Evolutionary conservation across 2,888 invertebrate genomes (phyloP), one percentile per base, ranked within the genome.

Genomic region (Rhingia rostrata): DNA sequence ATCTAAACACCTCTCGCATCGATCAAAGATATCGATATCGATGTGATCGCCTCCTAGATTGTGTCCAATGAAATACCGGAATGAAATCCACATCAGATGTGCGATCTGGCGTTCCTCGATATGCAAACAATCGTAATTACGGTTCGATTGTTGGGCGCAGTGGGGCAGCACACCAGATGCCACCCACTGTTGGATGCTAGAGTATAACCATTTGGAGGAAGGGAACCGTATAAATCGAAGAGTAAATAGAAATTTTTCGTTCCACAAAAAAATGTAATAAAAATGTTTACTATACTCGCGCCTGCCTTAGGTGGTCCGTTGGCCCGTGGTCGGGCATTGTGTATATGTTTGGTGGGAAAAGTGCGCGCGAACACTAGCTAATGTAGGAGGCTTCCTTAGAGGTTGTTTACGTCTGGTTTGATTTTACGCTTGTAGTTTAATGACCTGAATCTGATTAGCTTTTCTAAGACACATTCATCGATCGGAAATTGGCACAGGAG

Each of bases 381-480:
- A 69, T 61, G 61, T 58, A 61, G 56, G 64, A 64, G 58, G 61
- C 66, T 60, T 53, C 54, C 41, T 30, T 33, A 12, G 41, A 61
- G 69, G 67, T 79, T 84, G 84, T 80, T 84, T 84, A 84, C 69
- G 84, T 80, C 75, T 80, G 53, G 58, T 70, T 66, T 69, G 33
- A 66, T 75, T 80, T 79, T 70, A 84, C 70, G 84, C 84, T 80
- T 84, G 78, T 80, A 80, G 84, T 84, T 84, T 84, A 84, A 84
- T 84, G 84, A 80, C 80, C 84, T 72, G 84, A 66, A 84, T 84
- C 56, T 51, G 73, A 79, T 75, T 84, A 64, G 79, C 41, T 67
- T 79, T 74, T 45, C 32, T 61, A 41, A 66, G 67, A 66, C 39
- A 56, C 58, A 63, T 78, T 74, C 67, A 4, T 41, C 49, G 49